Evolutionary conservation across 2,888 invertebrate genomes (phyloP), one percentile per base, ranked within the genome.

Genomic region (Mantis religiosa): DNA sequence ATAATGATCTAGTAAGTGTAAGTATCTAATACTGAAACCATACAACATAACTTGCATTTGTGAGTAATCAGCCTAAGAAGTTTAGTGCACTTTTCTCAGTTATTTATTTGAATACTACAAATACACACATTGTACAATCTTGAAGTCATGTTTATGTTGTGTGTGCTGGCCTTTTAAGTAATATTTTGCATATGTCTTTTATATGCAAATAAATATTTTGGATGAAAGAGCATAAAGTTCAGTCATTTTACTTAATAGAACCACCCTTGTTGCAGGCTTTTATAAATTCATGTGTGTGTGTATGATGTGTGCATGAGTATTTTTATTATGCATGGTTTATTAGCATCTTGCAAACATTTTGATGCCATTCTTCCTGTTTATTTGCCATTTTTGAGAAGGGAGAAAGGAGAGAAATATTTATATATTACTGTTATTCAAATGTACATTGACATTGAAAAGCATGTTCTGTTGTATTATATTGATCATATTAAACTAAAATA

Each of bases 111-210:
- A 3, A 71, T 71, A 14, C 6, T 20, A 20, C 20, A 71, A 20
- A 20, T 20, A 71, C 25, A 71, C 54, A 71, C 20, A 25, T 12
- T 87, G 82, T 87, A 87, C 87, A 87, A 87, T 87, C 87, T 87
- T 82, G 87, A 87, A 87, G 87, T 87, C 87, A 87, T 87, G 87
- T 87, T 71, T 87, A 34, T 82, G 87, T 87, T 87, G 34, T 87
- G 87, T 87, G 87, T 87, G 87, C 28, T 82, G 86, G 34, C 82
- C 28, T 81, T 41, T 27, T 84, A 25, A 28, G 14, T 88, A 34
- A 27, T 88, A 25, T 12, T 41, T 41, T 41, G 41, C 41, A 41
- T 41, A 41, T 41, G 2, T 25, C 54, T 71, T 25, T 71, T 71
- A 71, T 25, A 71, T 71, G 54, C 25, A 71, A 25, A 54, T 15